Conservation (phyloP, 1,140 invertebrate genomes). For the Cotesia chilonis region DNA sequence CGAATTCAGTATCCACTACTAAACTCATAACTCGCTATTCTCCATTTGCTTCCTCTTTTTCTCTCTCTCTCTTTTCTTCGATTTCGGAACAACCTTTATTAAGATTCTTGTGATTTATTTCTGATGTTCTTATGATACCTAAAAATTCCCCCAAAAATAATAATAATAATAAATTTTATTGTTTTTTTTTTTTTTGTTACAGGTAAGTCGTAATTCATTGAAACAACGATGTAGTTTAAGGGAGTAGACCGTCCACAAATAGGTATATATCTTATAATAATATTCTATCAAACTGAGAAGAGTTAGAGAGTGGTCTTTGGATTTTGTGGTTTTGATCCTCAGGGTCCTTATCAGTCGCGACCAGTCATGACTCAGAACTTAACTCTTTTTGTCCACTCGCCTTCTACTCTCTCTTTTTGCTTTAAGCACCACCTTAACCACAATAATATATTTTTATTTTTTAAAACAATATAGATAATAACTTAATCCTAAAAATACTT, state of each 20-base stretch:
- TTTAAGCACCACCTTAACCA: no score
- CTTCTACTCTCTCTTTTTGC: no score
- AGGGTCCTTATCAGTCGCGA: conserved; percentile 57
- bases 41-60: conserved; percentile 4
- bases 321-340: conserved; percentile 4
- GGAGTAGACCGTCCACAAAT: conserved; percentile 13
- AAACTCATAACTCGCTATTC: conserved; percentile 4
- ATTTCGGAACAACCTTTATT: conserved; percentile 59
- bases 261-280: conserved; percentile 13
- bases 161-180: conserved; percentile 12
- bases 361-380: conserved; percentile 61
- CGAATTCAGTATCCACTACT: conserved; percentile 24
- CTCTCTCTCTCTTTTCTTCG: no score
- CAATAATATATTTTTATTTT: no score
- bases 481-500: no score
- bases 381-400: conserved; percentile 53
- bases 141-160: neutral
- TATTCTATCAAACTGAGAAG: neutral
- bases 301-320: conserved; percentile 10
- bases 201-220: conserved; percentile 45
- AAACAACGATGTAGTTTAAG: no score
- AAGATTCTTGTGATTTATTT: conserved; percentile 64
- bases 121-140: no score
- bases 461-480: no score
- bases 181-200: conserved; percentile 44